Base-by-base conservation (phyloP, 2,797 vertebrate genomes). In the Eleutherodactylus coqui region DNA sequence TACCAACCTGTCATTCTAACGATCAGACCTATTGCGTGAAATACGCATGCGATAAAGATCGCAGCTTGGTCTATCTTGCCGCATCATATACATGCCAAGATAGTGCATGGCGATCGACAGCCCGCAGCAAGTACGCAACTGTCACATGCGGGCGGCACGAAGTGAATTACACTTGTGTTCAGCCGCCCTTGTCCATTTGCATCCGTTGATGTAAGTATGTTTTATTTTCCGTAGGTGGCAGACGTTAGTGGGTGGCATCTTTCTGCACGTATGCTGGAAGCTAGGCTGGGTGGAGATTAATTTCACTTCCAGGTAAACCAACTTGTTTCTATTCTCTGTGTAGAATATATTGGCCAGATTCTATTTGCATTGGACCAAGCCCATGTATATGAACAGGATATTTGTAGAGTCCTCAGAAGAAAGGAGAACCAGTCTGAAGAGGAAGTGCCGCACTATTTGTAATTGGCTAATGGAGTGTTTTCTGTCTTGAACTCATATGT, bases 231-330 rank as follows among this genome's bases (percentile, higher is more conserved):
- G 41, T 91, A 99, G 98, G 91, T 99, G 97, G 98, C 98, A 99
- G 92, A 97, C 96, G 0, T 89, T 96, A 43, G 91, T 97, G 67
- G 97, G 97, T 17, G 95, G 95, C 21, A 79, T 96, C 79, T 90
- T 99, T 86, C 96, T 99, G 60, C 94, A 96, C 0, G 64, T 96
- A 55, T 96, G 91, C 9, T 96, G 96, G 92, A 98, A 95, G 86
- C 91, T 97, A 78, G 97, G 97, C 85, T 98, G 95, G 96, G 94
- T 97, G 88, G 97, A 99, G 90, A 94, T 99, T 88, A 96, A 91
- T 89, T 93, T 91, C 86, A 92, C 93, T 89, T 93, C 93, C 90
- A 97, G 97, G 98, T 98, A 94, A 82, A 29, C n/a, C 16, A 36
- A 17, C 27, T 19, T 29, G 16, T 69, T 36, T 38, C n/a, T n/a